Evolutionary conservation across 2,888 invertebrate genomes (phyloP), one percentile per base, ranked within the genome.

Genomic region (Chrysolina americana): DNA sequence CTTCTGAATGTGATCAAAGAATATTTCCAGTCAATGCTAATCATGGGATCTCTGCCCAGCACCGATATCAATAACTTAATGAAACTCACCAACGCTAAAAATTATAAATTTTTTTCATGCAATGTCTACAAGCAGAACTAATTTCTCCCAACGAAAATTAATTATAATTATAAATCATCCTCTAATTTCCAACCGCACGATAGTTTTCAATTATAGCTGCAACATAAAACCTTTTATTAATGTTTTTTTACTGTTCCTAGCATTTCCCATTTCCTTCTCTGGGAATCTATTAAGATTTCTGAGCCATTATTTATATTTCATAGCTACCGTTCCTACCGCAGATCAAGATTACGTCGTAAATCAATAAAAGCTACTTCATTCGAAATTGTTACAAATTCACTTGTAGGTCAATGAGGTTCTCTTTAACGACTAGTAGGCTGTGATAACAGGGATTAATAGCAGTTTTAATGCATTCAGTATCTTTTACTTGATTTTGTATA

Each of bases 241-340:
- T 63, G 70, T 63, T 63, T 62, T 68, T 62, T 21, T 23, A 28
- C 36, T 65, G 44, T 65, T 65, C 63, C 17, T 62, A 28, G 62
- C 13, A 28, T 63, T 47, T 62, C 21, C 59, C 36, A 59, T 47
- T 47, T 47, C 23, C 65, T 65, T 47, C 65, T n/a, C 23, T 19
- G 19, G 64, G 65, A 47, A 47, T 65, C 59, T 59, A 59, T 59
- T 59, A 36, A 36, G 59, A 59, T 23, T 68, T 73, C 73, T 56
- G 48, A 70, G 64, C 71, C 73, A 73, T 76, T 68, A 73, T 69
- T 76, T 74, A 65, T 70, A 71, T 71, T 73, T 68, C 65, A 71
- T 71, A 70, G 73, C 68, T 68, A 59, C 69, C 71, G 74, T 74
- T 71, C 70, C 74, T 63, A 17, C 28, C 23, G 17, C 56, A 66